These are phyloP conservation scores for Mirza zaza DNA, from an alignment of 2,113 vertebrate genomes.

Conservation along the genomic window DNA sequence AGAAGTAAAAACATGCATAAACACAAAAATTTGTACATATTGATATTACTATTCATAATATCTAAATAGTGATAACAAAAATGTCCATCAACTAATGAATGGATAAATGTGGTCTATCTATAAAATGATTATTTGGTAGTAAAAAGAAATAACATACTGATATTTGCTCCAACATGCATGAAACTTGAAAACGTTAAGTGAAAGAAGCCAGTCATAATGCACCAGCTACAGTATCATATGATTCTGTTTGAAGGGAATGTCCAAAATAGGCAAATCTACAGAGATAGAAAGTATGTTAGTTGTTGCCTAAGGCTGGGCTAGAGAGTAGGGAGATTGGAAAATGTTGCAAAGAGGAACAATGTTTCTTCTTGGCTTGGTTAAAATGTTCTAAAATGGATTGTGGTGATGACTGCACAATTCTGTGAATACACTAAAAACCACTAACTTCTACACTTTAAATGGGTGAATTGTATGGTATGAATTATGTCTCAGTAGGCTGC, in stretches of 20 bases:
- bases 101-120: neutral
- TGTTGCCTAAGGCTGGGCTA: neutral
- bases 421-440: neutral
- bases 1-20: neutral
- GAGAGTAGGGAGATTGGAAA: rapidly evolving
- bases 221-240: neutral
- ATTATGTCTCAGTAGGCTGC: neutral
- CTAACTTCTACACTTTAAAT: neutral
- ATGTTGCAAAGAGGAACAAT: neutral
- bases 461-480: neutral
- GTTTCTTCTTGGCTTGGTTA: neutral
- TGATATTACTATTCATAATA: neutral
- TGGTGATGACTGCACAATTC: neutral
- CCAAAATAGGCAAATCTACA: neutral
- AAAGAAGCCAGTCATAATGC: neutral
- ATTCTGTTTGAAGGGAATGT: neutral
- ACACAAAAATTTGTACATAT: neutral
- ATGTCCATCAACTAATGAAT: neutral
- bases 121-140: neutral
- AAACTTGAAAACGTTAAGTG: neutral
- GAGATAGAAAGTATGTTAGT: neutral
- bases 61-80: neutral
- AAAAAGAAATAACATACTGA: constrained; percentile 18
- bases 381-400: neutral
- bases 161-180: neutral